Evolutionary conservation across 2,797 vertebrate genomes (phyloP), one percentile per base, ranked within the genome.

Genomic region (Catharus ustulatus): DNA sequence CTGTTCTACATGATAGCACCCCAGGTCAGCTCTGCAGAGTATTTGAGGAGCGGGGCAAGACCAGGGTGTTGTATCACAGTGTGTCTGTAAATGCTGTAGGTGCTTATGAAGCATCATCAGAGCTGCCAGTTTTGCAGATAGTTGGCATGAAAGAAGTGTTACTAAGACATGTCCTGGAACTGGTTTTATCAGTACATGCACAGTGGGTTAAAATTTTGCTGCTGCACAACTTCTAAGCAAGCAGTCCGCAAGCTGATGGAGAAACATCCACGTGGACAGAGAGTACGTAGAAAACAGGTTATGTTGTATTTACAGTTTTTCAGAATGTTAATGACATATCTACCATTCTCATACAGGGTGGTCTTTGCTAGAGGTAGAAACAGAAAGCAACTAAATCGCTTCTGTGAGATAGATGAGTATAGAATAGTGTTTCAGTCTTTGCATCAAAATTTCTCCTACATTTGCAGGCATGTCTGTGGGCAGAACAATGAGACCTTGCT

Each of bases 401-500:
- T 43, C 38, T 72, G 3, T 40, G 48, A 59, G 48, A 59, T 45
- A 59, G 23, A 11, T 30, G 38, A 91, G 36, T 23, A 69, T 10
- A 72, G 52, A 92, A 85, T 5, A 85, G 64, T 48, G 46, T 71
- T 86, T 92, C 75, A 89, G 68, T 34, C 61, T 49, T 93, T 82
- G 76, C 76, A 90, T 90, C 42, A 74, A 32, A 93, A 80, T 6
- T 36, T 94, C 92, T 95, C 95, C 96, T 86, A 95, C 89, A 4
- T 78, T 59, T 48, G 23, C 78, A 92, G 75, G 87, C 89, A 94
- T 55, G 90, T 93, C 69, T 2, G 95, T 93, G 94, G 92, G 94
- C 66, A 94, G 95, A 92, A 96, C 87, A 95, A 91, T 61, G 76
- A 91, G 84, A 64, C 30, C 21, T 89, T 77, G 48, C 54, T 91